Evolutionary conservation across 2,113 vertebrate species (phyloP).

Genomic region (Indicator maculatus): DNA sequence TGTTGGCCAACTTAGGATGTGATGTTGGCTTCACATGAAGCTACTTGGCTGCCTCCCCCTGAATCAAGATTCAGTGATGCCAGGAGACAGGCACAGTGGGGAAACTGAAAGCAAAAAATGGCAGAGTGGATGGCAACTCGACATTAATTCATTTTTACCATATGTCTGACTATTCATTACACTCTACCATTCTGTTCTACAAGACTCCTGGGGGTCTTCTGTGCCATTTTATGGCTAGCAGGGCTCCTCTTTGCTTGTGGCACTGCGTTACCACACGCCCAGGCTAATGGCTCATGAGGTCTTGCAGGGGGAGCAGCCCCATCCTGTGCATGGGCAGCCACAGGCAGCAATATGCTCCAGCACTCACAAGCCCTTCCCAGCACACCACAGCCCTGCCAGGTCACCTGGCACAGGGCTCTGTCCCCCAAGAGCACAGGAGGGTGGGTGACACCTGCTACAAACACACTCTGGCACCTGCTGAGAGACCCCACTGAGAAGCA

Average conservation of each 20-base stretch:
- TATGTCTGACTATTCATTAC: slow-evolving; percentile 73
- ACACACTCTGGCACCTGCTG: background rate
- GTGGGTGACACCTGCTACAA: slow-evolving; percentile 3
- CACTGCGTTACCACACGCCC: accelerated
- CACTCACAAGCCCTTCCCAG: background rate
- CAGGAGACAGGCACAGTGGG: slow-evolving; percentile 63
- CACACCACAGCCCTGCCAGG: background rate
- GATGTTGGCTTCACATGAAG: slow-evolving; percentile 65
- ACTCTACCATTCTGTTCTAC: slow-evolving; percentile 64
- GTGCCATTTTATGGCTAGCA: slow-evolving; percentile 19
- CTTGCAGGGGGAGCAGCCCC: background rate
- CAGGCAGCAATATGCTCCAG: accelerated
- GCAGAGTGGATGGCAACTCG: slow-evolving; percentile 66
- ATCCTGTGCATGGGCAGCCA: accelerated
- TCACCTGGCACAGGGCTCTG: background rate
- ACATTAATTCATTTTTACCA: slow-evolving; percentile 73
- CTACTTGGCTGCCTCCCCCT: slow-evolving; percentile 61
- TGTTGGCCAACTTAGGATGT: slow-evolving; percentile 65
- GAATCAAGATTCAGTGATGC: slow-evolving; percentile 71
- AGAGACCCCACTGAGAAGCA: background rate
- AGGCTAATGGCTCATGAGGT: background rate
- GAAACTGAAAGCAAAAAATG: slow-evolving; percentile 72
- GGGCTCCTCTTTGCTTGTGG: background rate
- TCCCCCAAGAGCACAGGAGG: accelerated
- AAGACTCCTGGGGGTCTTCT: slow-evolving; percentile 63